These are phyloP conservation scores for Amblyteles armatorius DNA, from an alignment of 2,888 invertebrate species.

Conservation along the genomic window DNA sequence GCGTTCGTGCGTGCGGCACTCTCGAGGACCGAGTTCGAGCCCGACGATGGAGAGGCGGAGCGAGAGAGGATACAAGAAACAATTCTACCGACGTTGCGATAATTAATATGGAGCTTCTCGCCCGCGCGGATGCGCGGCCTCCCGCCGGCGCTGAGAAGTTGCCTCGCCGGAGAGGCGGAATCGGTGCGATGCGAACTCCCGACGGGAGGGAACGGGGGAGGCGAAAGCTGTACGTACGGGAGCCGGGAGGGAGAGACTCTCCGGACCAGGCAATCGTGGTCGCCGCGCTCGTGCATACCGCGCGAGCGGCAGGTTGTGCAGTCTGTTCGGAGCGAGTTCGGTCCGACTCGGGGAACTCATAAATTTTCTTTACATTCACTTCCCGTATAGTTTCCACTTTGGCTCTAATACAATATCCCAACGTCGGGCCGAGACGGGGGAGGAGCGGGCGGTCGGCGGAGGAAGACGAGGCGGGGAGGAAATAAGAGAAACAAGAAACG, in stretches of 20 bases:
- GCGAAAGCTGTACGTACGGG: slow-evolving; percentile 24
- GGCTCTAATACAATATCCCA: slow-evolving; percentile 57
- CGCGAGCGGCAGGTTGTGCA: slow-evolving; percentile 19
- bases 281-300: slow-evolving; percentile 33
- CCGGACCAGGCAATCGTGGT: slow-evolving; percentile 41
- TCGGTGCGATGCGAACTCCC: slow-evolving; percentile 12
- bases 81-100: slow-evolving; percentile 67
- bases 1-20: slow-evolving; percentile 23
- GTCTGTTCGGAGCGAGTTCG: slow-evolving; percentile 68
- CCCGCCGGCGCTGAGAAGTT: slow-evolving; percentile 53
- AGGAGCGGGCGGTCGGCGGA: not conserved
- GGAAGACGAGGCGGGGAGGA: slow-evolving; percentile 4
- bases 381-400: slow-evolving; percentile 58
- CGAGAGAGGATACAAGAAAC: slow-evolving; percentile 62
- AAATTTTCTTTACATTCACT: slow-evolving; percentile 75
- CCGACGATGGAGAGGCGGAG: not conserved
- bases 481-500: not conserved
- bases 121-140: slow-evolving; percentile 14
- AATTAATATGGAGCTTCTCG: slow-evolving; percentile 73
- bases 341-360: slow-evolving; percentile 68
- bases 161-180: slow-evolving; percentile 42
- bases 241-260: slow-evolving; percentile 53
- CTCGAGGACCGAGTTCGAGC: slow-evolving; percentile 35
- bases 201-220: slow-evolving; percentile 6
- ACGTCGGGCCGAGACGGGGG: slow-evolving; percentile 15